These are phyloP conservation scores for Amblyopsis hoosieri DNA, from an alignment of 2,797 vertebrate species.

Conservation along the genomic window DNA sequence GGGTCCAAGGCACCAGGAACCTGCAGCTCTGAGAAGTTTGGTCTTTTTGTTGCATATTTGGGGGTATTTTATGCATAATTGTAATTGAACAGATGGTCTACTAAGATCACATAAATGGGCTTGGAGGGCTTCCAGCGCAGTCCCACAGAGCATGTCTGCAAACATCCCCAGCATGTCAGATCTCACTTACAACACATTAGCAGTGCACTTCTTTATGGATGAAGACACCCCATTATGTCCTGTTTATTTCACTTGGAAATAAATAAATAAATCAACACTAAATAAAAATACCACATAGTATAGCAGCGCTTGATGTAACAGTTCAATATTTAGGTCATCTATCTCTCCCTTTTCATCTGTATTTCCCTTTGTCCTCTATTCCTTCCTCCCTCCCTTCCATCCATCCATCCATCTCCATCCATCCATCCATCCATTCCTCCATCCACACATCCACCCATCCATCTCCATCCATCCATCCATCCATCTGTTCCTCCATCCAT, in stretches of 20 bases:
- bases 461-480: too few species aligned
- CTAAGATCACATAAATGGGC: slow-evolving; percentile 62
- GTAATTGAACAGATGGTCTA: slow-evolving; percentile 67
- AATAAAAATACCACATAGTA: not conserved
- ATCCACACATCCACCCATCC: too few species aligned
- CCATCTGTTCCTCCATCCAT: too few species aligned
- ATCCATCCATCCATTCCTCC: too few species aligned
- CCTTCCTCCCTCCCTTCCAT: not conserved
- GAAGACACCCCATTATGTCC: slow-evolving; percentile 16
- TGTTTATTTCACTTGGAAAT: slow-evolving; percentile 16
- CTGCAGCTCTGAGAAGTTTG: slow-evolving; percentile 40
- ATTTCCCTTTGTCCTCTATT: not conserved
- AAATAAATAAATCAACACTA: not conserved
- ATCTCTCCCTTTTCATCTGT: not conserved
- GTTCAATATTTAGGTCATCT: slow-evolving; percentile 8
- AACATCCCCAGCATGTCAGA: slow-evolving; percentile 56
- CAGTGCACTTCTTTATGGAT: slow-evolving; percentile 12
- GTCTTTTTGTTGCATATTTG: slow-evolving; percentile 52
- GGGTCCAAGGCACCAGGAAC: slow-evolving; percentile 40
- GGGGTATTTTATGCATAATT: slow-evolving; percentile 54
- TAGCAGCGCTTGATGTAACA: not conserved
- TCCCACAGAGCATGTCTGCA: slow-evolving; percentile 62
- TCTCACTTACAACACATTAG: slow-evolving; percentile 45
- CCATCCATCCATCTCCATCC: too few species aligned
- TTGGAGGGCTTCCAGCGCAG: slow-evolving; percentile 64